Conservation (phyloP, 2,113 vertebrate genomes). For the Aptenodytes forsteri region DNA sequence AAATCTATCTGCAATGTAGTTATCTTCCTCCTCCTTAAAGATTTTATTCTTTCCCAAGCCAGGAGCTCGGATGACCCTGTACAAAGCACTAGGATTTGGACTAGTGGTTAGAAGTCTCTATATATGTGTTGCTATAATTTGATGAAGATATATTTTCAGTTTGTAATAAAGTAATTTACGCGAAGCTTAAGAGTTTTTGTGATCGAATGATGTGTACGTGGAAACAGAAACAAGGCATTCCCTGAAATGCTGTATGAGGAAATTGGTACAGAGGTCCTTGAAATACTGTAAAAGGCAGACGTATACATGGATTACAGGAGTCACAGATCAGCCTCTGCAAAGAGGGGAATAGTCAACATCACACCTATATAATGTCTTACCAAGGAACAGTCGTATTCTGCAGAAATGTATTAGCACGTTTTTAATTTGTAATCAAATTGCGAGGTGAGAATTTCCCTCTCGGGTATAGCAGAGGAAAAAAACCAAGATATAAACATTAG, state of each 20-base stretch:
- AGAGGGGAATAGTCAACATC: neutral
- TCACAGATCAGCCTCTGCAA: neutral
- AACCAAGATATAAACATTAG: neutral
- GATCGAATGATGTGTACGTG: neutral
- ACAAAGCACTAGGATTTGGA: neutral
- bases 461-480: neutral
- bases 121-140: neutral
- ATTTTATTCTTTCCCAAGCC: neutral
- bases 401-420: neutral
- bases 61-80: neutral
- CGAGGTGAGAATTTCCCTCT: constrained; percentile 10
- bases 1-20: neutral
- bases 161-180: neutral
- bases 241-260: neutral
- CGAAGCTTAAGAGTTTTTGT: neutral
- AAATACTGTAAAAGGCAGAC: neutral
- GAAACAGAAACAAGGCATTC: neutral
- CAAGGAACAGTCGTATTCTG: neutral
- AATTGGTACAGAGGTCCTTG: neutral
- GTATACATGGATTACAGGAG: neutral
- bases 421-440: constrained; percentile 35
- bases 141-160: neutral
- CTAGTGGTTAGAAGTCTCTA: neutral
- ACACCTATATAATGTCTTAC: neutral
- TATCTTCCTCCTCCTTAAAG: neutral